Evolutionary conservation across 2,888 invertebrate species (phyloP).

Genomic region (Caenorhabditis angaria): DNA sequence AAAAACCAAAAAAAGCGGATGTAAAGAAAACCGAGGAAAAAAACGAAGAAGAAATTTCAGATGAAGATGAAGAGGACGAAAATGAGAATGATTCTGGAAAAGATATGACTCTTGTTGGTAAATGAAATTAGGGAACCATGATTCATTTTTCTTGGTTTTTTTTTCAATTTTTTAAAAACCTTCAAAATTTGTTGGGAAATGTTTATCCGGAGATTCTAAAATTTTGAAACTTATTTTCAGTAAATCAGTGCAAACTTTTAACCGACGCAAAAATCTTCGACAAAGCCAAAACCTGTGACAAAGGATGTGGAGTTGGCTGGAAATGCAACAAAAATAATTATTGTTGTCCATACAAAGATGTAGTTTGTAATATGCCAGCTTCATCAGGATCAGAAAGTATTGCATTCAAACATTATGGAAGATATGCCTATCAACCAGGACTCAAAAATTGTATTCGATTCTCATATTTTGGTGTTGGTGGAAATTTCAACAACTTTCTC

Average conservation of each 20-base stretch:
- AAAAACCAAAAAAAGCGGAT: conserved; percentile 9
- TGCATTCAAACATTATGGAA: conserved; percentile 57
- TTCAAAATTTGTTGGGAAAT: too few species aligned
- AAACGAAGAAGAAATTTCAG: conserved; percentile 14
- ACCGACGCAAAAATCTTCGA: conserved; percentile 52
- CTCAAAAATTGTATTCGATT: conserved; percentile 64
- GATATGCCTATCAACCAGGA: conserved; percentile 57
- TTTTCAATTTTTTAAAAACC: too few species aligned
- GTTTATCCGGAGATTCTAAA: not conserved
- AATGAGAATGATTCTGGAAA: conserved; percentile 8
- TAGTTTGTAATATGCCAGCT: conserved; percentile 54
- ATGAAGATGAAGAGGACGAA: conserved; percentile 11
- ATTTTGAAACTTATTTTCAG: conserved; percentile 18
- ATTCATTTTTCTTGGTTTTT: too few species aligned
- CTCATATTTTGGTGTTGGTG: conserved; percentile 64
- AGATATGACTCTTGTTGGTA: conserved; percentile 35
- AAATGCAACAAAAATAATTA: conserved; percentile 43
- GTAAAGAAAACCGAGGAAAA: conserved; percentile 5
- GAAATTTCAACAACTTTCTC: conserved; percentile 67
- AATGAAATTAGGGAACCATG: not conserved
- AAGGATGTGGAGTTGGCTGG: conserved; percentile 48
- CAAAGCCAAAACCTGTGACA: conserved; percentile 41
- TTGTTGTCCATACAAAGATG: conserved; percentile 64
- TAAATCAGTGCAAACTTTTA: conserved; percentile 39
- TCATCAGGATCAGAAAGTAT: conserved; percentile 57